Evolutionary conservation across 2,797 vertebrate genomes (phyloP).

Genomic region (Myotis pilosus): DNA sequence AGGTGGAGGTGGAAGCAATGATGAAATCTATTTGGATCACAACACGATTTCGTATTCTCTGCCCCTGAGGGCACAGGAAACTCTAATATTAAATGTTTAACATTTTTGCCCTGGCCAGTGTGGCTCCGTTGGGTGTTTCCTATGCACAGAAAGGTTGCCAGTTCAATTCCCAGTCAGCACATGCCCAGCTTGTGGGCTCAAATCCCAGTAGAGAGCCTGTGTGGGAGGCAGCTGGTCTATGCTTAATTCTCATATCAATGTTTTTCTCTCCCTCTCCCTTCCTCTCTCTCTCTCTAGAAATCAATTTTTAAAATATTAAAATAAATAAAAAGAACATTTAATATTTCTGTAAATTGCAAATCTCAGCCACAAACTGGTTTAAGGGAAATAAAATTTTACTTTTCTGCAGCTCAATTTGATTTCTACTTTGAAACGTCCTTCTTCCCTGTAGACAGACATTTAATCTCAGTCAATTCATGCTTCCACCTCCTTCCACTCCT

Average conservation of each 20-base stretch:
- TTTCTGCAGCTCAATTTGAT: not conserved
- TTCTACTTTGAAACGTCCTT: conserved; percentile 37
- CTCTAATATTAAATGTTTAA: not conserved
- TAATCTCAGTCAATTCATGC: not conserved
- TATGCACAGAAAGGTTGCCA: not conserved
- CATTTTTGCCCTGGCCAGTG: not conserved
- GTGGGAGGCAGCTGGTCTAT: not conserved
- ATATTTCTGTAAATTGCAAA: not conserved
- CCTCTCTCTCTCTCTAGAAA: too few species aligned
- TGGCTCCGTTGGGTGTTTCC: not conserved
- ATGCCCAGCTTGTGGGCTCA: not conserved
- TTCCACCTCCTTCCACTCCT: not conserved
- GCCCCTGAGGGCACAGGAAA: not conserved
- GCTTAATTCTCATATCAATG: too few species aligned
- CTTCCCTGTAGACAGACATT: not conserved
- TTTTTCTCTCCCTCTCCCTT: too few species aligned
- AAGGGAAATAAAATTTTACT: not conserved
- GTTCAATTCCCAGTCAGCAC: not conserved
- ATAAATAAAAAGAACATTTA: not conserved
- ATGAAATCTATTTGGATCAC: not conserved
- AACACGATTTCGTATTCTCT: not conserved
- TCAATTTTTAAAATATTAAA: too few species aligned
- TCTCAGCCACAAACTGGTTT: not conserved
- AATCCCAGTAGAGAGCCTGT: not conserved
- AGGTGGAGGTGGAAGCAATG: not conserved